phyloP scores from a whole-genome alignment of 2,797 vertebrate genomes.

The Epinephelus malabaricus region DNA sequence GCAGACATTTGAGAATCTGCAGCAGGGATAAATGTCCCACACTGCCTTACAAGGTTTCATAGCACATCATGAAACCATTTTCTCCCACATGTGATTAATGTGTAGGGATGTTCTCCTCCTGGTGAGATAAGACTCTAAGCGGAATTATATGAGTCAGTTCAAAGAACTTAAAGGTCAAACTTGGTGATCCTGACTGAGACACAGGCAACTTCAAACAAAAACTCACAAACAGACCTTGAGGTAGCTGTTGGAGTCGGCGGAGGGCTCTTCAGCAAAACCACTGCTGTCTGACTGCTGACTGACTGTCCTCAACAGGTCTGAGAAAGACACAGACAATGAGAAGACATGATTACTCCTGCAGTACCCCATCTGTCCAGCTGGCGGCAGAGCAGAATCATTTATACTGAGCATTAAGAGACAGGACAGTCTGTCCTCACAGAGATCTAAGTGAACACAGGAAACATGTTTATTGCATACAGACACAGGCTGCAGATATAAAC shows the following conservation, averaged over 20 bases:
- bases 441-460: slow-evolving; percentile 14
- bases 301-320: slow-evolving; percentile 91
- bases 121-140: slow-evolving; percentile 10
- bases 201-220: neutral
- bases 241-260: slow-evolving; percentile 87
- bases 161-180: slow-evolving; percentile 4
- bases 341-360: neutral
- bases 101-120: neutral
- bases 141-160: slow-evolving; percentile 13
- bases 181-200: neutral
- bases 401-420: neutral
- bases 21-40: neutral
- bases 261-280: slow-evolving; percentile 95
- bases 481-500: neutral
- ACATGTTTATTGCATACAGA: slow-evolving; percentile 19
- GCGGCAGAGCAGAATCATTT: slow-evolving; percentile 30
- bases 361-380: slow-evolving; percentile 23
- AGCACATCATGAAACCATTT: neutral
- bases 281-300: slow-evolving; percentile 99
- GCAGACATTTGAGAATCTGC: neutral
- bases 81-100: slow-evolving; percentile 17
- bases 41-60: neutral
- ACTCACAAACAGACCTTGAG: slow-evolving; percentile 83
- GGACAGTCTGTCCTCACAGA: slow-evolving; percentile 35
- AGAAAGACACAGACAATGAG: slow-evolving; percentile 27